Evolutionary conservation across 1,140 invertebrate genomes (phyloP).

Genomic region (Augochlora pura): DNA sequence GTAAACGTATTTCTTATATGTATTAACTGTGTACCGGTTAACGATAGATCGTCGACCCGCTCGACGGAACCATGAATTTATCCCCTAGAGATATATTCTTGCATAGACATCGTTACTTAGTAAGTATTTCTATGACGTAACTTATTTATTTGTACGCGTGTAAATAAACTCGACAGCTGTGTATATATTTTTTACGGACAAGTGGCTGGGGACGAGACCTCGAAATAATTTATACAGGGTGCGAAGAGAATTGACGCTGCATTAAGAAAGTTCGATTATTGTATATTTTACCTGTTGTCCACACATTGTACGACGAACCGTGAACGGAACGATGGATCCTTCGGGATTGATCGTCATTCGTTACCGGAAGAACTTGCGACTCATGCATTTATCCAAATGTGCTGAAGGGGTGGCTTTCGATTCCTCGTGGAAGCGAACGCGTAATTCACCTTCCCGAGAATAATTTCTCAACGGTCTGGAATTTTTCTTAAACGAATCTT

Average conservation of each 20-base stretch:
- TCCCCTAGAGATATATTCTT: conserved; percentile 10
- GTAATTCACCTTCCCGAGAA: background rate
- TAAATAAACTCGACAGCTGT: conserved; percentile 29
- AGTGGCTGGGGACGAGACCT: background rate
- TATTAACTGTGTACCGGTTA: conserved; percentile 4
- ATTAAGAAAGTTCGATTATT: too few relatives aligned
- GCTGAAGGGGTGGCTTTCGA: background rate
- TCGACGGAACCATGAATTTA: too few relatives aligned
- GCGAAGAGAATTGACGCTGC: background rate
- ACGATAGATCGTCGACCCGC: background rate
- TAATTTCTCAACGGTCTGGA: conserved; percentile 13
- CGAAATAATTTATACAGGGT: background rate
- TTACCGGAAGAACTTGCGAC: conserved; percentile 15
- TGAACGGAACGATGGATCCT: too few relatives aligned
- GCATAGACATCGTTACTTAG: conserved; percentile 17
- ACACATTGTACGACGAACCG: too few relatives aligned
- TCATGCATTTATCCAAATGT: conserved; percentile 48
- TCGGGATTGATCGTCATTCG: background rate
- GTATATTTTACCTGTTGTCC: too few relatives aligned
- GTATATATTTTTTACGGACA: conserved; percentile 8
- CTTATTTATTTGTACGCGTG: conserved; percentile 27
- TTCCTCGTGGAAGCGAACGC: background rate
- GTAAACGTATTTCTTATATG: background rate
- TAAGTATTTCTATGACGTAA: conserved; percentile 4
- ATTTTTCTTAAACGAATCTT: background rate